Base-by-base conservation (phyloP, 35 echinoderm and acorn worm species). In the Heliocidaris erythrogramma region DNA sequence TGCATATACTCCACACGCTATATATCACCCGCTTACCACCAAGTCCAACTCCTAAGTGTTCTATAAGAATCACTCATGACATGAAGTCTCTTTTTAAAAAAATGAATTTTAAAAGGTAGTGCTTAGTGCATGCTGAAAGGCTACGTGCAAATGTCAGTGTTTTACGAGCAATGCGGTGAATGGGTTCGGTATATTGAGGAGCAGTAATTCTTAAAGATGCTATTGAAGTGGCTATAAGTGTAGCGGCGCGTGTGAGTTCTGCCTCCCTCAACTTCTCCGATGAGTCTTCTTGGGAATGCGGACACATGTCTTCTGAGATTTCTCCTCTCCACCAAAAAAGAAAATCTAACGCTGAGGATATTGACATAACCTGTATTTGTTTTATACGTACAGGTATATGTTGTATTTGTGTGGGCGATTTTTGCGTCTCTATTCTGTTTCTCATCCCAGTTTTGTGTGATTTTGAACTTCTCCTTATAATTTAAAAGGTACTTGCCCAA, bases 251-350 rank as follows among this genome's bases (percentile, higher is more conserved):
- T 89, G 87, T 47, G 32, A 89, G 87, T 18, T n/a, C 87, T 89
- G 31, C 87, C 47, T 48, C 87, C 87, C 87, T 16, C 87, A 32
- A 48, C 87, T 32, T 89, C 87, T 89, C 87, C 87, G 87, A 89
- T 47, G 87, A 35, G 47, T 32, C 87, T 87, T 87, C 32, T 47
- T 89, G 87, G 87, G 87, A 89, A 89, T 89, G 5, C 0, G 32
- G 87, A 89, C 87, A 89, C 87, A 89, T 89, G 87, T 48, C 13
- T 32, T 31, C 12, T 48, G 87, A 42, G 87, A 89, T 89, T 89
- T 89, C 8, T 89, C 30, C 87, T 32, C 10, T 47, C 32, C 11
- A 48, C 29, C 5, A 89, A 89, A 89, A 89, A 89, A 86, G 29
- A 86, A n/a, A 86, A 86, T 29, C 85, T 30, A 86, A 13, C 31